Evolutionary conservation across 2,888 invertebrate genomes (phyloP), one percentile per base, ranked within the genome.

Genomic region (Microplitis manilae): DNA sequence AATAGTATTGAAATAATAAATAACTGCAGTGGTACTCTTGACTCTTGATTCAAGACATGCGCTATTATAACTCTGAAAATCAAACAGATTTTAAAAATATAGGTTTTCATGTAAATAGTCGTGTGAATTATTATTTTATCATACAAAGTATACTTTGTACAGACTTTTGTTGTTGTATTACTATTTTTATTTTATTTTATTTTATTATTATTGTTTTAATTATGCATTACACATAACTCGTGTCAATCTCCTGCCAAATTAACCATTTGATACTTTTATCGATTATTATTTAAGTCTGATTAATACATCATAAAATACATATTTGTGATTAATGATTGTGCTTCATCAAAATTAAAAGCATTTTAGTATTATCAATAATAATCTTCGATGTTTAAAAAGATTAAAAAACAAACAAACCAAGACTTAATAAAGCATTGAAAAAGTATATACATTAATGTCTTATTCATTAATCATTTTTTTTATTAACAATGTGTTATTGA

Each of bases 81-180:
- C 39, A 39, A 72, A 17, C 5, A 62, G 38, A 38, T 39, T 39
- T 17, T 62, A 17, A 6, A 62, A 17, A 39, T 15, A 67, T 60
- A 60, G 17, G 20, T 72, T 72, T 72, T 72, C 60, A 72, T 79
- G 79, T 79, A 77, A 68, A 79, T 79, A 73, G 73, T 72, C 68
- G 69, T 77, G 69, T 73, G 64, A 64, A 73, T 73, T 77, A 77
- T 69, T 70, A 69, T 62, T 68, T 69, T n/a, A 41, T 59, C 62
- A 73, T 38, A 60, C 30, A 73, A 65, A 62, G 73, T 65, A 69
- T 74, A 50, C 65, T 74, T 73, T 77, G 73, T 73, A 73, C 64
- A 73, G 62, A 77, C 67, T 76, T 68, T 67, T 60, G 65, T 73
- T 68, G 61, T 72, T 76, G 62, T 40, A 73, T 65, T 7, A 50